These are phyloP conservation scores for Hyaena hyaena DNA, from an alignment of 2,113 vertebrate species.

Conservation along the genomic window DNA sequence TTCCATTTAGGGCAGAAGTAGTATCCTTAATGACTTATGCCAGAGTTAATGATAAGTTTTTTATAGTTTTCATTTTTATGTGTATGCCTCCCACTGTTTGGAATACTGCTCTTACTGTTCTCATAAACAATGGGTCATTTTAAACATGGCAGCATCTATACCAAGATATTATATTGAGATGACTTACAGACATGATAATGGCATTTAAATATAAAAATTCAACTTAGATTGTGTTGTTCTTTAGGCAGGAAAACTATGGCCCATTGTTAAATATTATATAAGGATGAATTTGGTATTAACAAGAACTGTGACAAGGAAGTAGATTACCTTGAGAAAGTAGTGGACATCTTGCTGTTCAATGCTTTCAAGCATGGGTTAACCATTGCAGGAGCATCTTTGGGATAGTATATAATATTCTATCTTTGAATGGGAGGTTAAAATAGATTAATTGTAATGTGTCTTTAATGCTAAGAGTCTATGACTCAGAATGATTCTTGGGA, in stretches of 20 bases:
- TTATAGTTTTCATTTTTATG: not conserved
- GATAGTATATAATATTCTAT: not conserved
- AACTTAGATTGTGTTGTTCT: not conserved
- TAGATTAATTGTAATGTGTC: not conserved
- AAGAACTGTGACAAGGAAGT: not conserved
- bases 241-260: not conserved
- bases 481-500: conserved; percentile 19
- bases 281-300: not conserved
- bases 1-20: not conserved
- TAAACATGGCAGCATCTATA: not conserved
- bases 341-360: not conserved
- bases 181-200: not conserved
- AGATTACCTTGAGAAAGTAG: not conserved
- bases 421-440: not conserved
- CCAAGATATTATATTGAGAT: not conserved
- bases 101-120: not conserved
- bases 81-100: not conserved
- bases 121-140: not conserved
- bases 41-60: not conserved
- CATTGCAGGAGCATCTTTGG: not conserved
- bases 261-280: not conserved
- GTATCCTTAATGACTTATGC: not conserved
- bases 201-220: not conserved
- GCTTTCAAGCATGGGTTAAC: not conserved
- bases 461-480: not conserved